Conservation (phyloP, 1,140 invertebrate genomes). For the Drosophila parabipectinata region DNA sequence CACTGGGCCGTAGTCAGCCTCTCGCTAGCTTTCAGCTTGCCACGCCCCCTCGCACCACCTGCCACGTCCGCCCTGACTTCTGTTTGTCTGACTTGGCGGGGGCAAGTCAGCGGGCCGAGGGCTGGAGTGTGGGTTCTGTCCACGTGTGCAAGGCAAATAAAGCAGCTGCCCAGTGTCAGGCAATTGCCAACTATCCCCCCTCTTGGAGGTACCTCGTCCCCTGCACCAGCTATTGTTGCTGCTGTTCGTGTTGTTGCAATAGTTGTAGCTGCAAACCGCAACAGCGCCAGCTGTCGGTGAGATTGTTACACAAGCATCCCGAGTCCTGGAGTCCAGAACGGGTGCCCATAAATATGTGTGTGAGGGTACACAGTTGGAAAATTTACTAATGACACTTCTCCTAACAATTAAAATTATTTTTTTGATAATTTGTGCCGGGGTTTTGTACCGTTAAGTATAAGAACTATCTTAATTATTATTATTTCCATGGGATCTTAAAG, state of each 20-base stretch:
- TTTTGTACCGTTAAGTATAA: too few species aligned
- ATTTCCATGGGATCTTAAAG: background rate
- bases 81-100: slow-evolving; percentile 60
- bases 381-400: background rate
- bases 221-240: slow-evolving; percentile 15
- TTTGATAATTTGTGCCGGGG: too few species aligned
- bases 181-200: slow-evolving; percentile 64
- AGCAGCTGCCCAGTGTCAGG: slow-evolving; percentile 75
- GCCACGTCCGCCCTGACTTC: slow-evolving; percentile 3
- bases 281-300: slow-evolving; percentile 79
- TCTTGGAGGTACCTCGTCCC: background rate
- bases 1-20: slow-evolving; percentile 57
- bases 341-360: slow-evolving; percentile 3
- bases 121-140: slow-evolving; percentile 1
- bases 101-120: slow-evolving; percentile 31
- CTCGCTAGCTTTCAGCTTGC: slow-evolving; percentile 29
- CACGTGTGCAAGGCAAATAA: slow-evolving; percentile 72
- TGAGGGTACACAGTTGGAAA: slow-evolving; percentile 2
- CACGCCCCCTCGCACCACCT: slow-evolving; percentile 7
- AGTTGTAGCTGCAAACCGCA: slow-evolving; percentile 78
- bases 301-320: slow-evolving; percentile 65
- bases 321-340: slow-evolving; percentile 17
- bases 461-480: background rate
- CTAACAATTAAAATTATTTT: background rate
- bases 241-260: slow-evolving; percentile 44